Conservation (phyloP, 2,888 invertebrate species). For the Melieria picta region DNA sequence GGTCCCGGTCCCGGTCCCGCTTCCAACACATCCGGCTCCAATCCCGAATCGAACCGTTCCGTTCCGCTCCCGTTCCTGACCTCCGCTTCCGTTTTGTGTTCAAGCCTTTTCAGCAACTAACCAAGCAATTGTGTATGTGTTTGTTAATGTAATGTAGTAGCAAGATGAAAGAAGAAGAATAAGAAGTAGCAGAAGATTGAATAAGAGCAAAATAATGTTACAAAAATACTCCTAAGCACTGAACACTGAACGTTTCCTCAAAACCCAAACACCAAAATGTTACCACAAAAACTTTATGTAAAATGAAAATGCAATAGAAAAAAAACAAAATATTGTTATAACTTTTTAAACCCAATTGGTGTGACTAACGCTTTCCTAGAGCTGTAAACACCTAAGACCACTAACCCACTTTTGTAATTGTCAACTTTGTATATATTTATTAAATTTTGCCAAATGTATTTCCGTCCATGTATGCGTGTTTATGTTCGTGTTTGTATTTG, state of each 20-base stretch:
- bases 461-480: too few species aligned
- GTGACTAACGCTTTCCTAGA: too few species aligned
- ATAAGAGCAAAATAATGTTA: slow-evolving; percentile 16
- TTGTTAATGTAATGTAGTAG: neutral
- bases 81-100: slow-evolving; percentile 8
- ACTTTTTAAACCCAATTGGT: neutral
- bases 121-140: neutral
- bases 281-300: too few species aligned
- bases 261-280: too few species aligned
- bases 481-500: too few species aligned
- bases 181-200: neutral
- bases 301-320: too few species aligned
- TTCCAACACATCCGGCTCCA: slow-evolving; percentile 13
- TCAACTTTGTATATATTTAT: too few species aligned
- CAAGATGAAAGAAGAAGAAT: neutral
- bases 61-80: slow-evolving; percentile 13
- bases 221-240: slow-evolving; percentile 44
- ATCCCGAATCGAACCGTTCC: neutral
- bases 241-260: neutral
- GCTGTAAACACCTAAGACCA: too few species aligned
- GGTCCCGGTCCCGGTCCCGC: neutral
- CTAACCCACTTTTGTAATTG: too few species aligned
- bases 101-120: neutral
- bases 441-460: too few species aligned
- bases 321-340: neutral